Conservation (phyloP, 1,140 invertebrate species). For the Drosophila athabasca region DNA sequence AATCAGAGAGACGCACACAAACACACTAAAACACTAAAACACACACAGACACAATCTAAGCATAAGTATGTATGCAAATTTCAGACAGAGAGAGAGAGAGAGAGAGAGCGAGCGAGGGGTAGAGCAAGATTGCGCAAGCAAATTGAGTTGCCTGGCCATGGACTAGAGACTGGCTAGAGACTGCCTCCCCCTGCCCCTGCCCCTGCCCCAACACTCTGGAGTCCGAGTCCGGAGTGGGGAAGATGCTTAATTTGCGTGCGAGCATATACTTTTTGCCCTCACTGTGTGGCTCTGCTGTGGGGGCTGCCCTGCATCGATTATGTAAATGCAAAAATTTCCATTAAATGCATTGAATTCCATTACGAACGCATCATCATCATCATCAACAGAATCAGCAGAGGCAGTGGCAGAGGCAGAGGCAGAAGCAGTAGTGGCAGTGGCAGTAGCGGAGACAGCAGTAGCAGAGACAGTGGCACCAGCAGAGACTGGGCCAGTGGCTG, state of each 20-base stretch:
- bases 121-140: conserved; percentile 2
- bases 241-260: conserved; percentile 63
- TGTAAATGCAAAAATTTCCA: conserved; percentile 66
- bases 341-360: conserved; percentile 71
- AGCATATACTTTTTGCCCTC: conserved; percentile 47
- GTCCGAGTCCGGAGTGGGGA: neutral
- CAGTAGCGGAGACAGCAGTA: neutral
- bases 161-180: conserved; percentile 17
- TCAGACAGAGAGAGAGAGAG: conserved; percentile 1
- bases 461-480: conserved; percentile 2
- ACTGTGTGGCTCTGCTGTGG: neutral
- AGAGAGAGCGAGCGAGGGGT: neutral
- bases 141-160: conserved; percentile 55
- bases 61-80: conserved; percentile 26
- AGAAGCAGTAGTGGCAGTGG: neutral
- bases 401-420: too few species aligned
- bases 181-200: neutral
- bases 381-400: neutral
- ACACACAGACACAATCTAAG: conserved; percentile 22
- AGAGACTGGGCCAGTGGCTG: neutral
- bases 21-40: neutral
- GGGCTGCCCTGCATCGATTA: conserved; percentile 63
- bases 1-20: conserved; percentile 42
- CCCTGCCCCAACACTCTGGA: conserved; percentile 4
- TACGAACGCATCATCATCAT: conserved; percentile 61